Evolutionary conservation across 1,140 invertebrate species (phyloP), one percentile per base, ranked within the genome.

Genomic region (Zaprionus vittiger): DNA sequence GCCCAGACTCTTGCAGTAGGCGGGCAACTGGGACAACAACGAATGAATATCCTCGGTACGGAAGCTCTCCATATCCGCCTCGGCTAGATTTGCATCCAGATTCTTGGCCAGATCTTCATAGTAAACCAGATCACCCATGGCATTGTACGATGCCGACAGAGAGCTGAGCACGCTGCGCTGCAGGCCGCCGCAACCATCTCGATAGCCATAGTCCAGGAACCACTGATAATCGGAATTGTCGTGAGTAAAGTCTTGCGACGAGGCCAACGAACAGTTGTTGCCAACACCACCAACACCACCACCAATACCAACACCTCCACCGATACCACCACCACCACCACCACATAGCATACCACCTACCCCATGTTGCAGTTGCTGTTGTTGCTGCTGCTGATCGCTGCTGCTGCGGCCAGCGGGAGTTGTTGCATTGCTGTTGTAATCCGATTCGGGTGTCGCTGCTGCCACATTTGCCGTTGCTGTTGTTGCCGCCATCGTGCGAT

Each of bases 31-130:
- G 37, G 96, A 96, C 54, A 98, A 94, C 82, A 98, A 94, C 69
- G 96, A 96, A 89, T 97, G 96, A 87, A 98, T 98, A 90, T 98
- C 97, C 93, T 98, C 96, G 9, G 97, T 97, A 73, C 96, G 95
- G 93, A 98, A 98, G 91, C 97, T 97, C 93, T 98, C 97, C 96
- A 98, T 98, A 92, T 98, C 98, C 37, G 98, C 97, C 93, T 98
- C 97, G 26, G 98, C 98, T 78, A 98, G 94, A 93, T 98, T 98
- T 65, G 97, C 97, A 93, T 98, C 98, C 90, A 98, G 94, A 92
- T 98, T 97, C 86, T 96, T 95, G 44, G 97, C 95, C 74, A 98
- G 93, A 84, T 97, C 97, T 91, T 98, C 97, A 91, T 98, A 98
- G 80, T 96, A 96, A 20, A 94, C 94, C 66, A 96, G 93, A 82